These are phyloP conservation scores for Psittacara wagleri DNA, from an alignment of 2,113 vertebrate species.

Conservation along the genomic window DNA sequence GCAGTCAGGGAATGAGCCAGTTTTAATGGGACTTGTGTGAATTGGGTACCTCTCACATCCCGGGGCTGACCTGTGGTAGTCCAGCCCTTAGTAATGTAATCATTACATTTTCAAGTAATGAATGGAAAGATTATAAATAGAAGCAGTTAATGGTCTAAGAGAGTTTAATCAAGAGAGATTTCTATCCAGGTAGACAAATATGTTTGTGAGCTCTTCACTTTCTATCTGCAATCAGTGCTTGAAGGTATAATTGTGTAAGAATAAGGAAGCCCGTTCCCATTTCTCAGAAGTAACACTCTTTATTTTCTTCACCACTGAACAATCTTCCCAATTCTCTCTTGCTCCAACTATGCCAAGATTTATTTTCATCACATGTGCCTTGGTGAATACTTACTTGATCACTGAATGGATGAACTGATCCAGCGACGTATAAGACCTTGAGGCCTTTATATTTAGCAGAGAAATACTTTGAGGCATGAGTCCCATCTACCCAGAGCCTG, in stretches of 20 bases:
- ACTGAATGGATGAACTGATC: background rate
- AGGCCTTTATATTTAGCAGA: background rate
- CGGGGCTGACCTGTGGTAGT: background rate
- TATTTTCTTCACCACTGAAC: background rate
- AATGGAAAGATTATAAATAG: background rate
- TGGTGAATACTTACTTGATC: background rate
- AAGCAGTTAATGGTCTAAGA: background rate
- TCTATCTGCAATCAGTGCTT: background rate
- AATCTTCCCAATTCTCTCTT: background rate
- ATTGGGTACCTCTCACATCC: background rate
- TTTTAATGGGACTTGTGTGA: background rate
- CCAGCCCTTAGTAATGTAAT: background rate
- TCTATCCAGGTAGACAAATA: background rate
- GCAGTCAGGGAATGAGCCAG: accelerated
- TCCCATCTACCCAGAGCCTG: background rate
- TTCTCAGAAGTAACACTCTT: background rate
- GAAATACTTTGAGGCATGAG: background rate
- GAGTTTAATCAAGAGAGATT: background rate
- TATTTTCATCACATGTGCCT: background rate
- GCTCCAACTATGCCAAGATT: background rate
- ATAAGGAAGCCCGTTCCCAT: background rate
- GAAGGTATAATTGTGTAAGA: background rate
- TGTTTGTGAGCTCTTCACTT: background rate
- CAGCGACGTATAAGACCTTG: background rate
- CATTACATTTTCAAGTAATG: background rate